Percentiles rank a stretch among this genome's conserved stretches.
Conservation (phyloP, 2,113 vertebrate species). For the Dermatemys mawii region DNA sequence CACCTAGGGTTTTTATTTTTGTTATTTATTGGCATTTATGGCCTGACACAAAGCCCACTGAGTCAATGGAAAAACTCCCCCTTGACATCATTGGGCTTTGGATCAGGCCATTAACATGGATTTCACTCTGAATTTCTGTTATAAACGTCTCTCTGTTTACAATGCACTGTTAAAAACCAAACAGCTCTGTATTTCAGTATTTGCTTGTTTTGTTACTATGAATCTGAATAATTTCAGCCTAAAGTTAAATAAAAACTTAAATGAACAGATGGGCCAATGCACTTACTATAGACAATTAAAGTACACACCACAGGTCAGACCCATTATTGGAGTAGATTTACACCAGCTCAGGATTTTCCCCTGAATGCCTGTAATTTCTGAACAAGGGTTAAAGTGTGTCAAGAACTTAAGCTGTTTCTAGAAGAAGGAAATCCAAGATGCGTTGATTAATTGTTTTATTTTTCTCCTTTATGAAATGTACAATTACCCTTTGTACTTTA, state of each 20-base stretch:
- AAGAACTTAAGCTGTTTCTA: neutral
- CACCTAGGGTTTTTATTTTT: neutral
- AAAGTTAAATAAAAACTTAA: neutral
- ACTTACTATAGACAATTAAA: neutral
- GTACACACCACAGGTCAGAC: neutral
- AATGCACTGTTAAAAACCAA: neutral
- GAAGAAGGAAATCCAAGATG: neutral
- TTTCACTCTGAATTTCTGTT: neutral
- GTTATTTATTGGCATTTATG: neutral
- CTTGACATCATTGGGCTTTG: neutral
- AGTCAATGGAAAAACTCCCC: neutral
- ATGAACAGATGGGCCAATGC: neutral
- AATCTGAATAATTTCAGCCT: neutral
- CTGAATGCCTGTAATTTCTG: neutral
- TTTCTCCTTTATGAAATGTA: neutral
- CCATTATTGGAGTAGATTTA: neutral
- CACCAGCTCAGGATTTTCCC: neutral
- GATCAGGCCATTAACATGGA: neutral
- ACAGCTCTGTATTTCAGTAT: neutral
- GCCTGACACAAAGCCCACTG: neutral
- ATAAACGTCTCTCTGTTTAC: neutral
- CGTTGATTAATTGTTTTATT: neutral
- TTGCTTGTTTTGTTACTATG: neutral
- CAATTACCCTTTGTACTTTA: neutral
- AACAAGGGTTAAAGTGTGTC: neutral